Conservation (phyloP, 2,797 vertebrate genomes). For the Rhadinocentrus ornatus region DNA sequence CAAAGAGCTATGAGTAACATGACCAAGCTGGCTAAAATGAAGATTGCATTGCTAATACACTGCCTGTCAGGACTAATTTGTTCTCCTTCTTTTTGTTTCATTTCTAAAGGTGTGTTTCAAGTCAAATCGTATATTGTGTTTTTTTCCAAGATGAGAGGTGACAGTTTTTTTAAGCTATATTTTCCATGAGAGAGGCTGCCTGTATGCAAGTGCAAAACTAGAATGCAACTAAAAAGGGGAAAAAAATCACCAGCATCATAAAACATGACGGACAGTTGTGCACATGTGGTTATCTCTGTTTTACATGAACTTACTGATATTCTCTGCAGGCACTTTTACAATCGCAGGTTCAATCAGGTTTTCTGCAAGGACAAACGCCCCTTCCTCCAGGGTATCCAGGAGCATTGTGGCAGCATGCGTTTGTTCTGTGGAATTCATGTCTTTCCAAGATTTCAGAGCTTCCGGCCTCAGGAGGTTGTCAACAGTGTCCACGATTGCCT, state of each 20-base stretch:
- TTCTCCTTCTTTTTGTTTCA: constrained; percentile 1
- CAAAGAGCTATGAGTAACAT: constrained; percentile 58
- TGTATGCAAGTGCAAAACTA: neutral
- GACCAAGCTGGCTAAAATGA: constrained; percentile 71
- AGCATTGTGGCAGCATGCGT: constrained; percentile 97
- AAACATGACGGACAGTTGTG: constrained; percentile 38
- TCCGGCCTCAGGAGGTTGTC: constrained; percentile 97
- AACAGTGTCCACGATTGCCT: constrained; percentile 99
- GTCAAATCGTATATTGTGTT: constrained; percentile 42
- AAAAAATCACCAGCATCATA: constrained; percentile 26
- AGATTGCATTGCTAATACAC: constrained; percentile 70
- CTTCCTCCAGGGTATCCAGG: constrained; percentile 96
- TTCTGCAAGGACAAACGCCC: constrained; percentile 97
- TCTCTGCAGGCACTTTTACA: constrained; percentile 96
- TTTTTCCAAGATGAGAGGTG: constrained; percentile 33
- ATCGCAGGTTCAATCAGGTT: constrained; percentile 97
- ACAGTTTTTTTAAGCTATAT: constrained; percentile 16
- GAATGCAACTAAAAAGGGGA: constrained; percentile 1
- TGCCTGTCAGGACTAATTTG: constrained; percentile 39
- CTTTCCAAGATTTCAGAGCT: constrained; percentile 97
- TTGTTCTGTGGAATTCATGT: constrained; percentile 98
- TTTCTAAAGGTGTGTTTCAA: neutral
- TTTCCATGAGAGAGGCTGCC: constrained; percentile 6
- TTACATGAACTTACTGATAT: constrained; percentile 89
- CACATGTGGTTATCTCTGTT: constrained; percentile 27